Base-by-base conservation (phyloP, 2,888 invertebrate genomes). In the Trissolcus japonicus region DNA sequence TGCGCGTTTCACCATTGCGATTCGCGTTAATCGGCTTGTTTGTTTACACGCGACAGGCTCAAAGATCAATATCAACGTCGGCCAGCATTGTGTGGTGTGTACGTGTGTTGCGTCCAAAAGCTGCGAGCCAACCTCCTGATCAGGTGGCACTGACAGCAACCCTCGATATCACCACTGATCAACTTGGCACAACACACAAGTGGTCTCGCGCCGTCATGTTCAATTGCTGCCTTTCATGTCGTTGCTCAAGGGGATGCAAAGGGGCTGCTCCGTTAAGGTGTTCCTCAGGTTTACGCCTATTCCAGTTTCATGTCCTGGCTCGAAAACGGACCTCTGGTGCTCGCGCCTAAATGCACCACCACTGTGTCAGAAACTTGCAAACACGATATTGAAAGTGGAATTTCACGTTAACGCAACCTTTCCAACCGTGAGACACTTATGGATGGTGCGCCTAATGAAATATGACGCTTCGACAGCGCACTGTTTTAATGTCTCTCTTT, bases 221-320 rank as follows among this genome's bases (percentile, higher is more conserved):
- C 57, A 66, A 61, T 61, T 51, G 53, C 14, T 25, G 25, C 2
- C 53, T 57, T 29, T 16, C 21, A 21, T 29, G 54, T n/a, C 43
- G 25, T n/a, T 19, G 25, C 16, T 16, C 29, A 13, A 25, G 68
- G 67, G 50, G 19, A 57, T 48, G 17, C n/a, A 25, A 73, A 55
- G 46, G 62, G 76, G 69, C 66, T n/a, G 61, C 54, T n/a, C 53
- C 50, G 41, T 62, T 66, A 67, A 76, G 76, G 71, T 76, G 71
- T 76, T 76, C 67, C 76, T 62, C 57, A 66, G 71, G 71, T 59
- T 59, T 54, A 76, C 76, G 69, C 76, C 71, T 66, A 66, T n/a
- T 41, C 16, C 41, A 59, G 59, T 46, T 29, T 19, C 14, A 11
- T 16, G 65, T 53, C 54, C 41, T 41, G 16, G 11, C 16, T 35